phyloP scores from a whole-genome alignment of 2,888 invertebrate genomes.

The Drosophila neutralis region DNA sequence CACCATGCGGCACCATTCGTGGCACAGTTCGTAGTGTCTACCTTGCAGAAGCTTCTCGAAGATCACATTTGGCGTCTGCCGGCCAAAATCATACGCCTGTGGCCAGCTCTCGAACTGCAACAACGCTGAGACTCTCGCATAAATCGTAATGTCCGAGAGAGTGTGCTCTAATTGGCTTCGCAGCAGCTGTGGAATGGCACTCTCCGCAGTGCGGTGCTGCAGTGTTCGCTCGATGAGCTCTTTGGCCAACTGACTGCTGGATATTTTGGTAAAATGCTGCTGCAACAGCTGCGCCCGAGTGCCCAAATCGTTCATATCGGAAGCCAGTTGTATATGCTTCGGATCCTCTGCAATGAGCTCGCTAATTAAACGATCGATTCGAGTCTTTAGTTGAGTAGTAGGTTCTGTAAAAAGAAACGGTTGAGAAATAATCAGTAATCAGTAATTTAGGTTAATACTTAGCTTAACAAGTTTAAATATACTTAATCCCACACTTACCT shows the following conservation, averaged over 20 bases:
- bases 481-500: constrained; percentile 48
- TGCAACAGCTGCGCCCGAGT: constrained; percentile 75
- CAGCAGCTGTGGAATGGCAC: constrained; percentile 76
- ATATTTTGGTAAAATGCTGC: constrained; percentile 81
- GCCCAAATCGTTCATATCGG: constrained; percentile 75
- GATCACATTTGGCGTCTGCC: constrained; percentile 81
- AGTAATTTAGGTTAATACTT: not conserved
- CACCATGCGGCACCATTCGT: constrained; percentile 89
- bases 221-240: constrained; percentile 85
- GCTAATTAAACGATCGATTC: constrained; percentile 71
- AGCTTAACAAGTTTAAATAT: not conserved
- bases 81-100: constrained; percentile 85
- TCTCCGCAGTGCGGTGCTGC: constrained; percentile 85
- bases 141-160: constrained; percentile 88
- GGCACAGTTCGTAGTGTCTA: constrained; percentile 86
- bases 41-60: constrained; percentile 78
- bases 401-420: constrained; percentile 32
- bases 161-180: constrained; percentile 86
- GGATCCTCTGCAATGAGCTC: constrained; percentile 74
- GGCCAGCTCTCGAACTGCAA: constrained; percentile 87
- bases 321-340: constrained; percentile 71
- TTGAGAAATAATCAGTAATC: not conserved
- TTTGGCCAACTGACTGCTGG: constrained; percentile 80
- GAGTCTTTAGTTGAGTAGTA: constrained; percentile 14
- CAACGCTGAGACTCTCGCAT: constrained; percentile 87